A percentile compares a stretch with the other conserved stretches of the same genome.
Conservation (phyloP, 2,113 vertebrate species). For the Xiphophorus hellerii region DNA sequence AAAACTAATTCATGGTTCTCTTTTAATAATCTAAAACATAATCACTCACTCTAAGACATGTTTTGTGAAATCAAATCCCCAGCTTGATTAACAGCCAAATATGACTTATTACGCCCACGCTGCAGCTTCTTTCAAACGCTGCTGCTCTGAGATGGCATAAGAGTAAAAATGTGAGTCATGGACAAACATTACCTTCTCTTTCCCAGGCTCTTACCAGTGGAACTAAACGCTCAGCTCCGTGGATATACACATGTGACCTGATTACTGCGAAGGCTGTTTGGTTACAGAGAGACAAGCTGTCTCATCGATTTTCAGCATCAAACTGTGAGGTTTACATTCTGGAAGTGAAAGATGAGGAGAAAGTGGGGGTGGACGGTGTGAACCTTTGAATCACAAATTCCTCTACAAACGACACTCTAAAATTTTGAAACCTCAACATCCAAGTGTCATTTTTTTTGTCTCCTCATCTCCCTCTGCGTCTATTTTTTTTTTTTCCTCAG, state of each 20-base stretch:
- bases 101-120: constrained; percentile 19
- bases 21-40: background rate
- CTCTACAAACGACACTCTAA: constrained; percentile 10
- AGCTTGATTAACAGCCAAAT: constrained; percentile 22
- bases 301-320: constrained; percentile 60
- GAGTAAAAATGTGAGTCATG: constrained; percentile 12
- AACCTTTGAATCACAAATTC: constrained; percentile 23
- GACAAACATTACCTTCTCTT: background rate
- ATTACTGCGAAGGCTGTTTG: constrained; percentile 52
- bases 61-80: constrained; percentile 10
- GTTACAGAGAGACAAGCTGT: constrained; percentile 56
- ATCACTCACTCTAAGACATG: background rate
- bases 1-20: background rate
- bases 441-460: constrained; percentile 21
- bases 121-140: constrained; percentile 21
- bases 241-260: constrained; percentile 38
- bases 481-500: constrained; percentile 35
- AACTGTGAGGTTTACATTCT: constrained; percentile 57
- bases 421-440: constrained; percentile 8
- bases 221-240: constrained; percentile 15
- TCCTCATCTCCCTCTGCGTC: constrained; percentile 37
- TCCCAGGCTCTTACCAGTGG: background rate
- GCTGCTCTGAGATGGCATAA: constrained; percentile 7
- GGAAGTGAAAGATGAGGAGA: constrained; percentile 45
- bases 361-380: background rate